Percentiles rank a stretch among this genome's conserved stretches.
These are phyloP conservation scores for Thelaira solivaga DNA, from an alignment of 2,888 invertebrate genomes.

Conservation along the genomic window DNA sequence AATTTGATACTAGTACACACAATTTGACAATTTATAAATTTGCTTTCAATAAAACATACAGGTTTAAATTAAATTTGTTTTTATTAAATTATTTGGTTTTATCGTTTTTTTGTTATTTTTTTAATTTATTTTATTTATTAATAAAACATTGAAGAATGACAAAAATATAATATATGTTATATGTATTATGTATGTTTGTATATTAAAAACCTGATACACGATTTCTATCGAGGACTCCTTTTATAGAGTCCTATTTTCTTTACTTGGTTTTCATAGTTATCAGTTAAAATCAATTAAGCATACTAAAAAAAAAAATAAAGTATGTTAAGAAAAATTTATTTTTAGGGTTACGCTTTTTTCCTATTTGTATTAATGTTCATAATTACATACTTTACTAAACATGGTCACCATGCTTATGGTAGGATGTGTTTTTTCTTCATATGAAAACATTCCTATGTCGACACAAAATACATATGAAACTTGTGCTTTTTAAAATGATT, in stretches of 20 bases:
- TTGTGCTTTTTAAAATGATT: constrained; percentile 50
- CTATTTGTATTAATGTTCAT: constrained; percentile 28
- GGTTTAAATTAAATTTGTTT: constrained; percentile 7
- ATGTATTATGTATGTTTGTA: too few relatives aligned
- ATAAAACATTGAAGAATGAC: constrained; percentile 57
- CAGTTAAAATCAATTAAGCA: constrained; percentile 28
- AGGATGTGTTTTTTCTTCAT: constrained; percentile 1
- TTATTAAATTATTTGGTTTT: constrained; percentile 55
- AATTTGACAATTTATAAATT: background rate
- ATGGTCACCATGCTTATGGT: constrained; percentile 40
- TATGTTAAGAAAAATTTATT: constrained; percentile 13
- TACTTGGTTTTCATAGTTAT: constrained; percentile 12
- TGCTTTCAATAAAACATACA: constrained; percentile 1
- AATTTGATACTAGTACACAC: background rate
- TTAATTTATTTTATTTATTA: constrained; percentile 56
- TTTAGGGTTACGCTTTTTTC: too few relatives aligned
- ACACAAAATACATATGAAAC: constrained; percentile 44
- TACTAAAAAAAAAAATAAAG: constrained; percentile 26
- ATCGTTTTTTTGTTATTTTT: too few relatives aligned
- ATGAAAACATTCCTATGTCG: constrained; percentile 22
- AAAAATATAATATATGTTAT: constrained; percentile 49
- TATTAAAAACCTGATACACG: constrained; percentile 44
- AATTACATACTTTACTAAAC: constrained; percentile 38
- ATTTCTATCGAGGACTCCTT: constrained; percentile 7
- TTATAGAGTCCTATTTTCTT: constrained; percentile 6